These are phyloP conservation scores for Cyaniris semiargus DNA, from an alignment of 2,888 invertebrate species.

Conservation along the genomic window DNA sequence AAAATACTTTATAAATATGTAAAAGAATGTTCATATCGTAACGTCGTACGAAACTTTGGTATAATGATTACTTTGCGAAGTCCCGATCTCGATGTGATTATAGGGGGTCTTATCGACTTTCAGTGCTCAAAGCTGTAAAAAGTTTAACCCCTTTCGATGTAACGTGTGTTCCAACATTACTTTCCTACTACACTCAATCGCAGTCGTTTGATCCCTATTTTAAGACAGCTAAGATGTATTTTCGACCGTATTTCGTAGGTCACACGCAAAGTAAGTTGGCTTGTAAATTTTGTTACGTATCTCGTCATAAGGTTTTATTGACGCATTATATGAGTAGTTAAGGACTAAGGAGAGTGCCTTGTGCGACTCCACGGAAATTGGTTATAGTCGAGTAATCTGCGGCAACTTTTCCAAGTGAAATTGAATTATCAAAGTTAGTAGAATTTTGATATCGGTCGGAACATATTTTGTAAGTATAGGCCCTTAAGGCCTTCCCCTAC, in stretches of 20 bases:
- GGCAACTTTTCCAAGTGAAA: conserved; percentile 31
- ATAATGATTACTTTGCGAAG: conserved; percentile 52
- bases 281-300: conserved; percentile 39
- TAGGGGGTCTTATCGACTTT: conserved; percentile 67
- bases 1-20: too few relatives aligned
- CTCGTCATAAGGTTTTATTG: conserved; percentile 74
- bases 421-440: conserved; percentile 30
- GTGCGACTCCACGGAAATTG: conserved; percentile 58
- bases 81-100: conserved; percentile 59
- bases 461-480: not conserved
- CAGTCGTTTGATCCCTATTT: not conserved
- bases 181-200: conserved; percentile 39
- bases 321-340: conserved; percentile 56
- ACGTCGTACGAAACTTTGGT: conserved; percentile 40
- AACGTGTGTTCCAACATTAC: conserved; percentile 54
- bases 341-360: conserved; percentile 49
- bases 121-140: conserved; percentile 71
- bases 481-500: too few relatives aligned
- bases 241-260: not conserved
- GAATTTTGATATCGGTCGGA: not conserved
- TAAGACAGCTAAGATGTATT: not conserved
- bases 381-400: conserved; percentile 59
- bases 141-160: conserved; percentile 64
- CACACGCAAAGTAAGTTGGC: conserved; percentile 28
- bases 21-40: conserved; percentile 25